Base-by-base conservation (phyloP, 2,797 vertebrate genomes). In the Erpetoichthys calabaricus region DNA sequence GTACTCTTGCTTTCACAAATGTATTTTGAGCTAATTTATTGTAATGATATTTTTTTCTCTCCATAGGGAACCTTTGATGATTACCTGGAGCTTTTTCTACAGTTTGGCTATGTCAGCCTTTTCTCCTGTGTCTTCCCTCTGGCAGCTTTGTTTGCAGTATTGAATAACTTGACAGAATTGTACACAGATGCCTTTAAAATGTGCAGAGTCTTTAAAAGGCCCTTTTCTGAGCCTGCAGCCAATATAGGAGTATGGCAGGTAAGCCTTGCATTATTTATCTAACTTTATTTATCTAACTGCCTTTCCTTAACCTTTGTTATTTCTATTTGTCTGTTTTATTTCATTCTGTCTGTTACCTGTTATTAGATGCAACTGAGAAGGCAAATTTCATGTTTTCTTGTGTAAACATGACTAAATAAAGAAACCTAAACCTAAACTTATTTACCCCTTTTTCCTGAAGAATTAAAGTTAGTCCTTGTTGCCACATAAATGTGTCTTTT, bases 211-310 rank as follows among this genome's bases (percentile, higher is more conserved):
- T 92, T 93, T 78, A 97, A 97, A 71, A 81, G 95, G 7, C 95
- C 95, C 0, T 99, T 98, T 70, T 78, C 89, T 3, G 89, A 94
- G 53, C 95, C 93, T 25, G 86, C 88, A 2, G 75, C 91, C 3
- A 86, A 81, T 70, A 97, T 99, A 6, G 96, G 96, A 53, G 90
- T 99, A 50, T 99, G 96, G 95, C 92, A 97, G 94, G 93, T 98
- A 81, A 86, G 59, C 59, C 56, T 49, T 25, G 25, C 25, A 25
- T 25, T 25, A 25, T 25, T 25, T 25, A 25, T 25, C n/a, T n/a
- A n/a, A 0, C 58, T 50, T 45, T 10, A 50, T 55, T 25, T 59
- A 42, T 5, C 4, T 65, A 1, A 53, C n/a, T n/a, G n/a, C n/a
- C n/a, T n/a, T n/a, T n/a, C n/a, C n/a, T n/a, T n/a, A n/a, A n/a